Evolutionary conservation across 2,888 invertebrate genomes (phyloP), one percentile per base, ranked within the genome.

Genomic region (Pristionchus japonicus): DNA sequence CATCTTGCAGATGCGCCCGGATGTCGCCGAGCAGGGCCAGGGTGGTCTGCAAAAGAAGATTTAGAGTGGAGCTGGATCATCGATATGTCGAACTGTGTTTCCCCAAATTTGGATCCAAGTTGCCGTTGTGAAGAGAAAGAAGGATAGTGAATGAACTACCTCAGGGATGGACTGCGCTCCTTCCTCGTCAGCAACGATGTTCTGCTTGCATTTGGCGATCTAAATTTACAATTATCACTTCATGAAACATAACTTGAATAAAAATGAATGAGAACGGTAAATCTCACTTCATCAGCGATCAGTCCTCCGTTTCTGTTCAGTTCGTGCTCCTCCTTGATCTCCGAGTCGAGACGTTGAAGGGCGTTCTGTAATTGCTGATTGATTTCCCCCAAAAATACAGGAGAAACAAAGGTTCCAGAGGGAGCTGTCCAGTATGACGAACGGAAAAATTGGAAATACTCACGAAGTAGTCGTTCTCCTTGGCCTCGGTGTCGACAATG

Each of bases 321-420:
- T 82, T 92, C 91, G 13, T 89, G 61, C 89, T 92, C 92, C 3
- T 90, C 90, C 7, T 88, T 89, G 47, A 91, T 90, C 84, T 92
- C 92, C 31, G 90, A 83, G 83, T 89, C 89, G 86, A 92, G 84
- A 82, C 88, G 89, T 86, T 92, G 91, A 88, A 92, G 89, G 13
- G 89, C 89, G 84, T 91, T 89, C 92, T 92, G 88, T 49, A 91
- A 89, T 82, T 11, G 49, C 23, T 4, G 20, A 34, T 20, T 4
- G 27, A 34, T 34, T 67, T 34, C 20, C 34, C 4, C 31, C 34
- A 67, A 61, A 61, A 61, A 61, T 61, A 3, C 20, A n/a, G 3
- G 27, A 3, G n/a, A 61, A 61, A 4, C 61, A 9, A 20, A 3
- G 13, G 49, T 49, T 49, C 49, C 13, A 49, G 49, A 49, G 1